Base-by-base conservation (phyloP, 2,888 invertebrate species). In the Philereme transversata region DNA sequence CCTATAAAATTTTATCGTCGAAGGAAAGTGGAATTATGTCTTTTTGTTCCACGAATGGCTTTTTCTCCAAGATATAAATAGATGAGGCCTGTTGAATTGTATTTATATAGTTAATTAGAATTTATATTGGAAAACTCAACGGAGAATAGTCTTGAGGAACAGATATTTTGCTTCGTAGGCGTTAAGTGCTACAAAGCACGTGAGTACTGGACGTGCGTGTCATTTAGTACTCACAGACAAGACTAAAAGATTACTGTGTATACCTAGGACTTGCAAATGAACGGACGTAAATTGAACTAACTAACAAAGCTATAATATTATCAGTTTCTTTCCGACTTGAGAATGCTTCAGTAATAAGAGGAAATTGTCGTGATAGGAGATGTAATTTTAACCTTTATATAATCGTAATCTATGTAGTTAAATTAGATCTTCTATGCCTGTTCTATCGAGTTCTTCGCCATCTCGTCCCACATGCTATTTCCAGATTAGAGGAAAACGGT, bases 161-260 rank as follows among this genome's bases (percentile, higher is more conserved):
- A 65, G 61, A 57, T 57, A 45, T 5, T 10, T 48, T 10, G 4
- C 43, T 34, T 55, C 43, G 52, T 45, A 54, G 54, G 57, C 56
- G 51, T 66, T 64, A 64, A 76, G 73, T 77, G 74, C 71, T 51
- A 40, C 62, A 67, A 69, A 71, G 72, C 78, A 76, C 76, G 79
- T 73, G 76, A 76, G 78, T 74, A 76, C 69, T 64, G 70, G 71
- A 71, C 72, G 81, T 86, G 85, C 87, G 87, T 88, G 90, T 78
- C 82, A 82, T 78, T 77, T 77, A 82, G 85, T 83, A 84, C 82
- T 85, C 82, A 79, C 76, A 64, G 66, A 65, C 65, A 70, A 47
- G 22, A 8, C 54, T 55, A 22, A 38, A 57, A 82, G 82, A 84
- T 85, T 82, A 81, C 72, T 69, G 74, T 75, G 74, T 77, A 73